A percentile compares a stretch with the other conserved stretches of the same genome.
Conservation (phyloP, 2,888 invertebrate genomes). For the Chloroclystis v-ata region DNA sequence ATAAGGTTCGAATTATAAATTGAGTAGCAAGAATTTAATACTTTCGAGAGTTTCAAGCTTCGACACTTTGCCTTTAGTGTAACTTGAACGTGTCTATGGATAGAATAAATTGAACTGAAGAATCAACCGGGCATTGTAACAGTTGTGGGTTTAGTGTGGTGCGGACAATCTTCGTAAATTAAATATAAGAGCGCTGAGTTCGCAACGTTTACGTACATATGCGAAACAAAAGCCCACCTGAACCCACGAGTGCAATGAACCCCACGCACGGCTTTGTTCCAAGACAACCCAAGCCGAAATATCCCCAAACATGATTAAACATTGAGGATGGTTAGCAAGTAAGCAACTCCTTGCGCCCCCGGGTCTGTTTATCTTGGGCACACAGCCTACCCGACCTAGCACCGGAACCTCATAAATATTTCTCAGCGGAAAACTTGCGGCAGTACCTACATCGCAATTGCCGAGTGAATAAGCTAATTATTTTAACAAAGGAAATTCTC, state of each 20-base stretch:
- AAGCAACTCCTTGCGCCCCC: constrained; percentile 27
- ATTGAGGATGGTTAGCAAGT: constrained; percentile 27
- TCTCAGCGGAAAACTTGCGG: constrained; percentile 26
- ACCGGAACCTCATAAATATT: constrained; percentile 29
- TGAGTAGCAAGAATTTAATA: neutral
- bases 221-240: constrained; percentile 1
- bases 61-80: neutral
- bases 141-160: neutral
- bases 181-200: neutral
- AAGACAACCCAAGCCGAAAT: constrained; percentile 19
- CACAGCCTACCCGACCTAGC: constrained; percentile 19
- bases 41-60: neutral
- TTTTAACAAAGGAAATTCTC: constrained; percentile 23
- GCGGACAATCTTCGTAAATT: neutral
- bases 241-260: constrained; percentile 13
- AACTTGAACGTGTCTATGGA: too few species aligned
- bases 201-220: neutral
- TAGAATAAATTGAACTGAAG: too few species aligned
- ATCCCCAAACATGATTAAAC: constrained; percentile 29
- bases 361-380: constrained; percentile 29
- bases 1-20: neutral
- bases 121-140: too few species aligned
- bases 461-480: constrained; percentile 25
- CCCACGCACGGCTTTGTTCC: constrained; percentile 10
- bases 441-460: constrained; percentile 21